Base-by-base conservation (phyloP, 2,113 vertebrate species). In the Epinephelus cyanopodus region DNA sequence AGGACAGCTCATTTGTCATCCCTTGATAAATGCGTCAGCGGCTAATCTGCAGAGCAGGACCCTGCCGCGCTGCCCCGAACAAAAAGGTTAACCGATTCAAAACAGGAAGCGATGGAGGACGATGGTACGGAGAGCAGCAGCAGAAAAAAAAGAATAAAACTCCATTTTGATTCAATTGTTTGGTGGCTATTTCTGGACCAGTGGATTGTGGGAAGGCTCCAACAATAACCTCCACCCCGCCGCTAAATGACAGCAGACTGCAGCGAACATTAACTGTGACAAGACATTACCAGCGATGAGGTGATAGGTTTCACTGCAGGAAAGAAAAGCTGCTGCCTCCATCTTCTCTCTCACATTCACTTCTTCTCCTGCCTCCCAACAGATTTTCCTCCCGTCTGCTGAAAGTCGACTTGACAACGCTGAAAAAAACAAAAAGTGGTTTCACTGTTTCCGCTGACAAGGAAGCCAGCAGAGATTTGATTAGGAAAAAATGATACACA, bases 1-100 rank as follows among this genome's bases (percentile, higher is more conserved):
- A 83, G 83, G 90, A 92, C 90, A 92, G 86, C 88, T 92, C 89
- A 92, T 92, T 92, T 92, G 88, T 92, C 90, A 92, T 85, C 74
- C 47, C 77, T 89, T 89, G 90, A 89, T 92, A 89, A 92, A 92
- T 89, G 87, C 84, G 62, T 89, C 87, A 84, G 82, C 25, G 45
- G 86, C 82, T 89, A 83, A 90, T 90, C 88, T 82, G 82, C 1
- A 71, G 90, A 83, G 88, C 84, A 87, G 74, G 88, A 90, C 90
- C 86, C 84, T 52, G n/a, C 86, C 68, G 79, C 52, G 72, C 56
- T 42, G 37, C 81, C 33, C 67, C 6, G 33, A 83, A 85, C 79
- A 90, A 79, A 81, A 88, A 88, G 88, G 90, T 92, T 90, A 92
- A 87, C 86, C 11, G 69, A 85, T 88, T 90, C 88, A 77, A 85